Evolutionary conservation across 2,113 vertebrate genomes (phyloP).

Genomic region (Corythornis madagascariensis): DNA sequence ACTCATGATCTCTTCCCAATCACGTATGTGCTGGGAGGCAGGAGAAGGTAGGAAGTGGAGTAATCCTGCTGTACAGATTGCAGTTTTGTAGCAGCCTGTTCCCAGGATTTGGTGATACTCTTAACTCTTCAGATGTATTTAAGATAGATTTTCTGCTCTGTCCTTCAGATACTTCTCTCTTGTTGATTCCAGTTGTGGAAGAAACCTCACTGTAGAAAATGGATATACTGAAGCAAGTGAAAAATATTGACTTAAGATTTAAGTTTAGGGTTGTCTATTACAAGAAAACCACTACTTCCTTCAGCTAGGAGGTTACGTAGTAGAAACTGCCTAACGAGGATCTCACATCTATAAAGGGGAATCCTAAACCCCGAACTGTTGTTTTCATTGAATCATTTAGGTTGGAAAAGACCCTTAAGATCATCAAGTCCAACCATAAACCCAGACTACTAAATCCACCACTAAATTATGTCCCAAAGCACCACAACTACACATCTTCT

Average conservation of each 20-base stretch:
- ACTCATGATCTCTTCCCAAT: not conserved
- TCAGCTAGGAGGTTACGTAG: not conserved
- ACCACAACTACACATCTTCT: accelerated
- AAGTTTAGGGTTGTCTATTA: not conserved
- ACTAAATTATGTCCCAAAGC: not conserved
- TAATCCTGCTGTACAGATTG: not conserved
- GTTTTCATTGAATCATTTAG: not conserved
- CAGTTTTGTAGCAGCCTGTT: not conserved
- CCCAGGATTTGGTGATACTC: not conserved
- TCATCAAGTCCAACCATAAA: not conserved
- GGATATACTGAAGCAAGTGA: not conserved
- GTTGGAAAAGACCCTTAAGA: too few relatives aligned
- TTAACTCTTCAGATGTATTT: not conserved
- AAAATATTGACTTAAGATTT: not conserved
- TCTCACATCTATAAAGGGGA: not conserved
- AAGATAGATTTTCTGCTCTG: not conserved
- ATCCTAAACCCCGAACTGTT: not conserved
- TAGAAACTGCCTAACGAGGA: not conserved
- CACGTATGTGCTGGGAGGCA: not conserved
- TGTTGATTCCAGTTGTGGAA: not conserved
- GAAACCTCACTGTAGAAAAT: not conserved
- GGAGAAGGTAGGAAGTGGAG: not conserved
- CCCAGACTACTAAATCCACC: not conserved
- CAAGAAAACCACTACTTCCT: not conserved
- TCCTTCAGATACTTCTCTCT: not conserved